These are phyloP conservation scores for Gymnocheta viridis DNA, from an alignment of 2,888 invertebrate species.

Conservation along the genomic window DNA sequence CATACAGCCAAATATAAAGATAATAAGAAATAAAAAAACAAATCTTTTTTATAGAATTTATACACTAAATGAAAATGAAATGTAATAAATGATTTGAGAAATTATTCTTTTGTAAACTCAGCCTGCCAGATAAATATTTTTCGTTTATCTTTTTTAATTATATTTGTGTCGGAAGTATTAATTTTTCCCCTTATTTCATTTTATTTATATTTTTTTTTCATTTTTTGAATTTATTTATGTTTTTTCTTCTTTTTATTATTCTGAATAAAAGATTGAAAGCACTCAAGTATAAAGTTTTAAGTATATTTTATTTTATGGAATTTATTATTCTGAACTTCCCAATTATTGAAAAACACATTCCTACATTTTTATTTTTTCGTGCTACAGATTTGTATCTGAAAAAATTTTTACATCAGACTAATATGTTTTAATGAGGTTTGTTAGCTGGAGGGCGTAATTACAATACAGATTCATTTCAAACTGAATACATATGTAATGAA, in stretches of 20 bases:
- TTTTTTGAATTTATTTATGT: background rate
- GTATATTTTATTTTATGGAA: background rate
- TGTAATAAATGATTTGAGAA: conserved; percentile 12
- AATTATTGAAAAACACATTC: background rate
- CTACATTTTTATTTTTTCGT: background rate
- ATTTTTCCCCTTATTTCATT: background rate
- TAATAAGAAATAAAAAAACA: background rate
- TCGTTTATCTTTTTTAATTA: background rate
- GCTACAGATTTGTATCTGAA: background rate
- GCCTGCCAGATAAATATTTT: background rate
- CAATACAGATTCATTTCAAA: too few species aligned
- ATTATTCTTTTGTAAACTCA: background rate
- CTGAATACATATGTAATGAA: too few species aligned
- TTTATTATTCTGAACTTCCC: conserved; percentile 1
- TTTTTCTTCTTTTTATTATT: background rate
- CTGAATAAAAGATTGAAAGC: conserved; percentile 6
- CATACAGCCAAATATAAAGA: background rate
- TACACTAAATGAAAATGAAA: background rate
- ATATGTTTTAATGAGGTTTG: too few species aligned
- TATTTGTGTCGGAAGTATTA: too few species aligned
- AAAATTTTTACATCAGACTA: too few species aligned
- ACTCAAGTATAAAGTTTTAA: conserved; percentile 1
- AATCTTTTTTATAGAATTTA: background rate
- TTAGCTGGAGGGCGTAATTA: too few species aligned
- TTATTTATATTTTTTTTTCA: background rate